Evolutionary conservation across 2,113 vertebrate genomes (phyloP).

Genomic region (Melanocharis versteri): DNA sequence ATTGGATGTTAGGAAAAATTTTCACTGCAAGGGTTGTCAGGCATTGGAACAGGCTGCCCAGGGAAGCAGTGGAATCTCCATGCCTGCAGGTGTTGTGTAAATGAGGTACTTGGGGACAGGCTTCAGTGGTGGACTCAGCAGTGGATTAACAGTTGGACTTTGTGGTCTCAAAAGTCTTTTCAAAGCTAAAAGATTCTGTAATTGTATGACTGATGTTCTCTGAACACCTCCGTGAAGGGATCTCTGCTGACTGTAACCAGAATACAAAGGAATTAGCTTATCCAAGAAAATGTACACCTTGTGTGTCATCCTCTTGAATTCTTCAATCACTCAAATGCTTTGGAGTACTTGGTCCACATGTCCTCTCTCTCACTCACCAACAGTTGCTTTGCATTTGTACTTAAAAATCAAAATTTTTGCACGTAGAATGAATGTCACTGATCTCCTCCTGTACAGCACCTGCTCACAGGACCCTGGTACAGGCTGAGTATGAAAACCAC

Average conservation of each 20-base stretch:
- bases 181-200: background rate
- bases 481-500: background rate
- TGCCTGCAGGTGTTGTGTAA: background rate
- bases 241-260: background rate
- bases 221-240: background rate
- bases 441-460: background rate
- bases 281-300: background rate
- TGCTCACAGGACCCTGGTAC: rapidly evolving
- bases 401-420: background rate
- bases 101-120: background rate
- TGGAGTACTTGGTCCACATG: background rate
- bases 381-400: background rate
- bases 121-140: background rate
- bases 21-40: background rate
- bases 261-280: background rate
- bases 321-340: background rate
- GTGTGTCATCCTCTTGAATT: background rate
- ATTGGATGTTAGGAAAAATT: background rate
- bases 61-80: background rate
- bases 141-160: background rate
- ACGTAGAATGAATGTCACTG: background rate
- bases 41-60: background rate
- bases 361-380: background rate
- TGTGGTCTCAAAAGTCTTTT: background rate
- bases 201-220: background rate